These are phyloP conservation scores for Pseudomyrmex gracilis DNA, from an alignment of 1,140 invertebrate species.

Conservation along the genomic window DNA sequence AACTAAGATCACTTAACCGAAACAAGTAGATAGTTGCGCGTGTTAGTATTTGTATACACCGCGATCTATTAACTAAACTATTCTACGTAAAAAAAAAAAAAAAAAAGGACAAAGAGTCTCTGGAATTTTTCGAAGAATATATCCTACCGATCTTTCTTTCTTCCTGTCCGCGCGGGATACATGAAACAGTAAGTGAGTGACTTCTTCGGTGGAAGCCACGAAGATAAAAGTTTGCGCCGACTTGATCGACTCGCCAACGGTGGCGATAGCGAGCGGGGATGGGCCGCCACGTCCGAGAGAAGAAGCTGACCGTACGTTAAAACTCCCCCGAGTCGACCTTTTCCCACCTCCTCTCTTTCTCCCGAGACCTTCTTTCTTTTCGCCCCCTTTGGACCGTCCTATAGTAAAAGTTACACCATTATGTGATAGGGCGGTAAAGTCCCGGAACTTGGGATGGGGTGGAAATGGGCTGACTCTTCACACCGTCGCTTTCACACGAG, in stretches of 20 bases:
- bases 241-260: conserved; percentile 62
- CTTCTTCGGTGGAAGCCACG: conserved; percentile 56
- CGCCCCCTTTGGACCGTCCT: conserved; percentile 30
- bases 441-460: conserved; percentile 49
- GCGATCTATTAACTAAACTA: conserved; percentile 23
- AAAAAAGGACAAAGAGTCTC: not conserved
- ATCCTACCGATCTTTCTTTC: conserved; percentile 5
- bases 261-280: conserved; percentile 40
- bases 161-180: not conserved
- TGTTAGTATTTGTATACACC: conserved; percentile 1
- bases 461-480: conserved; percentile 16
- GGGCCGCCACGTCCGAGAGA: conserved; percentile 19
- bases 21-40: not conserved
- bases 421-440: conserved; percentile 79
- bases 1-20: not conserved
- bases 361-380: conserved; percentile 25
- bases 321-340: conserved; percentile 72
- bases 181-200: conserved; percentile 27
- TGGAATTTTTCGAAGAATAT: conserved; percentile 51
- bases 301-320: conserved; percentile 80
- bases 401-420: conserved; percentile 81
- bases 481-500: conserved; percentile 3
- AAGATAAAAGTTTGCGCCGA: conserved; percentile 74
- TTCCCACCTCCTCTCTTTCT: conserved; percentile 29
- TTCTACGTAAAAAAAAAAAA: not conserved